A percentile compares a stretch with the other conserved stretches of the same genome.
These are phyloP conservation scores for Aradus depressus DNA, from an alignment of 2,888 invertebrate species.

Conservation along the genomic window DNA sequence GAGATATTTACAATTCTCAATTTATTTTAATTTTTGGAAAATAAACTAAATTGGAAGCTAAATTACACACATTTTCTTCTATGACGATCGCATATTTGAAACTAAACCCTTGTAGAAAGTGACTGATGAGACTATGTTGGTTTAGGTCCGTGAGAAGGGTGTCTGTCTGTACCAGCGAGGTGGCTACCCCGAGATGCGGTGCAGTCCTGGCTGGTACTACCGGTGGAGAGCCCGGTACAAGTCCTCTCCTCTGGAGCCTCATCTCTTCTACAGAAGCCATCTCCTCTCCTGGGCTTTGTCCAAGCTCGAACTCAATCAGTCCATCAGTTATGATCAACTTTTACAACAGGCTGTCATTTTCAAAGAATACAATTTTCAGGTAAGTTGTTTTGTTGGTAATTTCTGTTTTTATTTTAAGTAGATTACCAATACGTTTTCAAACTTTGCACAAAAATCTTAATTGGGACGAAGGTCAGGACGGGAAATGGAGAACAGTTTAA, in stretches of 20 bases:
- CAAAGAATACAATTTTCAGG: constrained; percentile 19
- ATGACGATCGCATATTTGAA: too few species aligned
- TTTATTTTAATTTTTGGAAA: too few species aligned
- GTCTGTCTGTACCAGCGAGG: constrained; percentile 31
- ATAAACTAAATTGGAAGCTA: too few species aligned
- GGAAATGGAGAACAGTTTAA: too few species aligned
- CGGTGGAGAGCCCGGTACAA: constrained; percentile 32
- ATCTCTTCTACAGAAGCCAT: constrained; percentile 13
- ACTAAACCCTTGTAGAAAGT: too few species aligned
- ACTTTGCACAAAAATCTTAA: too few species aligned
- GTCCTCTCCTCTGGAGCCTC: constrained; percentile 16
- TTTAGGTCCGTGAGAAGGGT: constrained; percentile 33
- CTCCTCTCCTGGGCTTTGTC: constrained; percentile 32
- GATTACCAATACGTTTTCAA: too few species aligned
- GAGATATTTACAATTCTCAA: too few species aligned
- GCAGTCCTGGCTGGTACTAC: constrained; percentile 35
- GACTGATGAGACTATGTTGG: background rate
- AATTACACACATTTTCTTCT: too few species aligned
- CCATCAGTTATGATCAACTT: constrained; percentile 31
- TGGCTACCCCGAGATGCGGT: constrained; percentile 31
- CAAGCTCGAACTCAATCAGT: constrained; percentile 32
- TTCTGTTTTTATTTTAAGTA: too few species aligned
- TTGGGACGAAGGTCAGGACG: too few species aligned
- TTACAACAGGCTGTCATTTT: constrained; percentile 29
- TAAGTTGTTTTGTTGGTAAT: background rate